Conservation (phyloP, 2,888 invertebrate species). For the Limenitis camilla region DNA sequence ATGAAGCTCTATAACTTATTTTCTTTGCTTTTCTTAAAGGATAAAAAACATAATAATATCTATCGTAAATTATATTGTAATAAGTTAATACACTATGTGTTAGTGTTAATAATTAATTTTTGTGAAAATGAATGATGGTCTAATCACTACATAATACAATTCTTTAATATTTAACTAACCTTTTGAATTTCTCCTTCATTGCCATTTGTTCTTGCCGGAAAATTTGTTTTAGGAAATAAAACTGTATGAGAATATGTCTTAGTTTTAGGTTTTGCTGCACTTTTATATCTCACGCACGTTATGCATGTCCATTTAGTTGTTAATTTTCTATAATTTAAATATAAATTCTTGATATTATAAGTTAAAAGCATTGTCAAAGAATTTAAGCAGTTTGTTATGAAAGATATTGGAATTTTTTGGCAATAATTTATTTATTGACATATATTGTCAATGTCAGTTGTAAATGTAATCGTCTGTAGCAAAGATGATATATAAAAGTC, state of each 20-base stretch:
- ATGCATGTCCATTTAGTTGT: constrained; percentile 39
- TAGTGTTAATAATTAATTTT: no score
- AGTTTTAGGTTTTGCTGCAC: constrained; percentile 49
- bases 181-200: constrained; percentile 56
- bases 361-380: constrained; percentile 48
- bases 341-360: constrained; percentile 37
- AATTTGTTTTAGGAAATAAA: constrained; percentile 58
- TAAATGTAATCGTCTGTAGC: no score
- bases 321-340: constrained; percentile 38
- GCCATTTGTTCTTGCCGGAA: constrained; percentile 50
- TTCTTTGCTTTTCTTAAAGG: no score
- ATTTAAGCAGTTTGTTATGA: constrained; percentile 32
- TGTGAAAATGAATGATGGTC: no score
- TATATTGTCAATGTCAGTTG: not conserved
- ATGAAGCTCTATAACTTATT: no score
- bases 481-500: no score
- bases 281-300: constrained; percentile 40
- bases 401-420: constrained; percentile 1
- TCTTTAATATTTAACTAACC: constrained; percentile 32
- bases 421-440: not conserved
- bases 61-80: no score
- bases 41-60: no score
- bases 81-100: no score
- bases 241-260: constrained; percentile 65
- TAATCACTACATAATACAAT: no score